Percentiles rank a stretch among this genome's conserved stretches.
Conservation (phyloP, 1,140 invertebrate genomes). For the Magallana angulata region DNA sequence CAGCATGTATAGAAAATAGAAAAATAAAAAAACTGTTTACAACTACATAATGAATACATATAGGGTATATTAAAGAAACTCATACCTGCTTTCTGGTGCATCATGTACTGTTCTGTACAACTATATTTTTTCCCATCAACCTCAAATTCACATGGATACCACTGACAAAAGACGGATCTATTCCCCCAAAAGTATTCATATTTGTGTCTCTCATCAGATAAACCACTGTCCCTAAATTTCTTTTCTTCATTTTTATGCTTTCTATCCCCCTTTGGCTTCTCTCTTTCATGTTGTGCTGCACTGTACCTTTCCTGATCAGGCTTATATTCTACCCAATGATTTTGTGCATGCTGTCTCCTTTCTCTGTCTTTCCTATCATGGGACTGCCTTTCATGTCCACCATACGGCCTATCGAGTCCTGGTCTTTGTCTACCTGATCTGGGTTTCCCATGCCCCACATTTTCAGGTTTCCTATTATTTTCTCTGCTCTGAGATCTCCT, state of each 20-base stretch:
- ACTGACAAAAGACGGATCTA: constrained; percentile 65
- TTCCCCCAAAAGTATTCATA: constrained; percentile 33
- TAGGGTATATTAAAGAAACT: too few species aligned
- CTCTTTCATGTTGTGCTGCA: not conserved
- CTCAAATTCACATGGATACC: constrained; percentile 60
- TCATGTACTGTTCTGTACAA: constrained; percentile 77
- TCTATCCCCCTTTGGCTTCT: not conserved
- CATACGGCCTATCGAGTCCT: not conserved
- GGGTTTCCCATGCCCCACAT: not conserved
- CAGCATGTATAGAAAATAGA: too few species aligned
- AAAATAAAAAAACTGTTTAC: too few species aligned
- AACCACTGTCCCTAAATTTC: not conserved
- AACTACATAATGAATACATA: not conserved
- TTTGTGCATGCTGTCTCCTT: not conserved
- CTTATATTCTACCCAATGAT: not conserved
- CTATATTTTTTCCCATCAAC: constrained; percentile 64
- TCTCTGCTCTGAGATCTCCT: not conserved
- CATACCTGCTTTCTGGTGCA: constrained; percentile 76
- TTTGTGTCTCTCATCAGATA: not conserved
- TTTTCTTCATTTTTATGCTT: not conserved
- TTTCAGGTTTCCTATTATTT: not conserved
- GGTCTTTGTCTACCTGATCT: not conserved
- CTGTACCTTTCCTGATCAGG: not conserved
- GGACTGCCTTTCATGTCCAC: not conserved
- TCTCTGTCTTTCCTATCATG: not conserved